Evolutionary conservation across 92 coral and sea anemone genomes (phyloP), one percentile per base, ranked within the genome.

Genomic region (Phenganax stokvisi): DNA sequence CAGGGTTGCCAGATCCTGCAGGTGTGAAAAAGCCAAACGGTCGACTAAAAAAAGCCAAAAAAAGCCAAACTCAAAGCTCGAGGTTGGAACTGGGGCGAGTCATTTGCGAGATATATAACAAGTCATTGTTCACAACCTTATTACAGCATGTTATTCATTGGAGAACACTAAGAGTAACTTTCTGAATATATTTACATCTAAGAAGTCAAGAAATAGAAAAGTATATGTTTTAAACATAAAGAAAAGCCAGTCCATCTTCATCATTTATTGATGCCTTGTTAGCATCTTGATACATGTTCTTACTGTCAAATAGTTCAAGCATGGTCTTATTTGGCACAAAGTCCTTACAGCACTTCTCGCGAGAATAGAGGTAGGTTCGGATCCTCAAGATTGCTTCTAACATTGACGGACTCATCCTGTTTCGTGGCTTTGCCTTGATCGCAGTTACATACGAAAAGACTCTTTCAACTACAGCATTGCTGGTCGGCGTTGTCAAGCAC

Each of bases 331-430:
- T 28, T 70, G 56, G 9, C 54, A 29, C 54, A 28, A 70, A 70
- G 75, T 70, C 55, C 75, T 70, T 70, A 54, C 75, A 70, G 56
- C 75, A 70, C 56, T 29, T 70, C 15, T 70, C 75, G 7, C 12
- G 29, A 44, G 44, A 70, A 70, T 70, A 70, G 7, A 70, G 55
- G 44, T 70, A 54, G 15, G 54, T 52, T 17, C 75, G 75, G 27
- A 70, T 70, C 20, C 75, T 70, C 8, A 70, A 25, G 7, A 70
- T 52, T 4, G 75, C 75, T 70, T 70, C 75, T 9, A 70, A 54
- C 27, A 70, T 52, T 25, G 75, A 37, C 7, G 75, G 44, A 44
- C 17, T 37, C 75, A 70, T 70, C 75, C 44, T 70, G 75, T 70
- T 70, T 11, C 75, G 4, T 28, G 75, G 44, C 25, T 70, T 70